These are phyloP conservation scores for Andricus quercusramuli DNA, from an alignment of 2,888 invertebrate species.

Conservation along the genomic window DNA sequence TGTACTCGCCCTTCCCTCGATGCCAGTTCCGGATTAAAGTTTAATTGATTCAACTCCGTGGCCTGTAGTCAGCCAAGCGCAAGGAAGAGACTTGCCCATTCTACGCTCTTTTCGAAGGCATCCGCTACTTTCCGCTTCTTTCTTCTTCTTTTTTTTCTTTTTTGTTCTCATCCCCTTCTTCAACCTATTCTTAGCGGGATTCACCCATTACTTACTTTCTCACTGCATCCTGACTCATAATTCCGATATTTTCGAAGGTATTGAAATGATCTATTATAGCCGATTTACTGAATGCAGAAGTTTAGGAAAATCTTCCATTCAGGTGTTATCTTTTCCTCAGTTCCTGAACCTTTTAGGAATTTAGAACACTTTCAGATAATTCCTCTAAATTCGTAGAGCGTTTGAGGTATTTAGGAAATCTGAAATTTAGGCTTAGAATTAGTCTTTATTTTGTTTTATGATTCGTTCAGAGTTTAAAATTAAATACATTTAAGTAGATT, in stretches of 20 bases:
- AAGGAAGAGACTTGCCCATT: slow-evolving; percentile 67
- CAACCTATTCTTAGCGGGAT: slow-evolving; percentile 64
- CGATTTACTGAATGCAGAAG: no score
- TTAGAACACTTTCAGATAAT: no score
- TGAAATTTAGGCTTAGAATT: no score
- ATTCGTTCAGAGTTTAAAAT: no score
- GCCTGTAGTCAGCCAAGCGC: slow-evolving; percentile 74
- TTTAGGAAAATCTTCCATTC: no score
- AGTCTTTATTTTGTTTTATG: no score
- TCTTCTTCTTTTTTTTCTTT: slow-evolving; percentile 47
- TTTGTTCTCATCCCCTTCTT: slow-evolving; percentile 42
- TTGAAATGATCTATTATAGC: neutral
- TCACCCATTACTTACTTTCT: slow-evolving; percentile 69
- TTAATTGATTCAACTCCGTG: slow-evolving; percentile 81
- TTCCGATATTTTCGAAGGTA: neutral
- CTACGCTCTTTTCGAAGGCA: slow-evolving; percentile 46
- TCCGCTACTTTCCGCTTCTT: slow-evolving; percentile 59
- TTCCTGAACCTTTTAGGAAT: no score
- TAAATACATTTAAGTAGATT: no score
- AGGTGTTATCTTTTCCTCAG: no score
- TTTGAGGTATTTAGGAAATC: no score
- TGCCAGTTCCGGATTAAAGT: slow-evolving; percentile 82
- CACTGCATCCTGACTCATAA: slow-evolving; percentile 61
- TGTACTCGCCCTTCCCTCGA: slow-evolving; percentile 64
- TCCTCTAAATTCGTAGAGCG: no score